Percentiles rank a stretch among this genome's conserved stretches.
phyloP scores from a whole-genome alignment of 2,797 vertebrate species.

The Anguilla pacifica region DNA sequence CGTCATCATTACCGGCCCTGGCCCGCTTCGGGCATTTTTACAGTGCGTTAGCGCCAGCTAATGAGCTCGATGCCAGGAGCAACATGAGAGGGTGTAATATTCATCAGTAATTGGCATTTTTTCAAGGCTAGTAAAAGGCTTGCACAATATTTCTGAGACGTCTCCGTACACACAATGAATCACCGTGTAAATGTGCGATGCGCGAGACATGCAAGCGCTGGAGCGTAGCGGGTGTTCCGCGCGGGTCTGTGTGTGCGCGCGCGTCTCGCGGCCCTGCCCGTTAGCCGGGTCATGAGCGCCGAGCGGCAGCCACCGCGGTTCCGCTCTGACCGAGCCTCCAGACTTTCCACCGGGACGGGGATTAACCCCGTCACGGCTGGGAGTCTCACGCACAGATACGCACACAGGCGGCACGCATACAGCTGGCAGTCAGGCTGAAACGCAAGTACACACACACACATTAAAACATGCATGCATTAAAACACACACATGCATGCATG shows the following conservation, averaged over 20 bases:
- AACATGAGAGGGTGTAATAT: background rate
- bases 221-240: no score
- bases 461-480: no score
- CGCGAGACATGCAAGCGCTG: no score
- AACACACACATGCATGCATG: no score
- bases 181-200: background rate
- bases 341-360: conserved; percentile 15
- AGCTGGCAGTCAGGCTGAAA: background rate
- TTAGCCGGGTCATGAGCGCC: conserved; percentile 32
- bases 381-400: background rate
- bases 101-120: conserved; percentile 3
- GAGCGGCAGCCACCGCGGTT: conserved; percentile 9
- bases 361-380: background rate
- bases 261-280: conserved; percentile 11
- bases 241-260: conserved; percentile 6
- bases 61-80: background rate
- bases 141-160: background rate
- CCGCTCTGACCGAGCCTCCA: background rate
- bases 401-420: background rate
- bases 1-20: background rate
- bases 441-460: no score
- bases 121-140: background rate
- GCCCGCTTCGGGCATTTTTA: background rate
- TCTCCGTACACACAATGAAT: conserved; percentile 4
- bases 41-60: background rate